Conservation (phyloP, 2,113 vertebrate species). For the Ctenomys sociabilis region DNA sequence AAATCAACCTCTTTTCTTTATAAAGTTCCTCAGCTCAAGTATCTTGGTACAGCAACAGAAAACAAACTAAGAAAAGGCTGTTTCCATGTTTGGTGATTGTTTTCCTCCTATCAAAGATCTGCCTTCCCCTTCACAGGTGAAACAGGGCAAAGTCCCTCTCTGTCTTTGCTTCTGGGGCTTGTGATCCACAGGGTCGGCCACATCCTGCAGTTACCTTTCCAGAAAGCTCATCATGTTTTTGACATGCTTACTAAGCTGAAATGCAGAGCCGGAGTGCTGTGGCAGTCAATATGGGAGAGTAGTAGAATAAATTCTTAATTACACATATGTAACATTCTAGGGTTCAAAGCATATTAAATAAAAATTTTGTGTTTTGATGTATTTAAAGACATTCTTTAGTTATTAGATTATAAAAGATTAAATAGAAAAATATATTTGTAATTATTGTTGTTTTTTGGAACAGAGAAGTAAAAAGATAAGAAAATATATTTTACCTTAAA, state of each 20-base stretch:
- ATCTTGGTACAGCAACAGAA: too few species aligned
- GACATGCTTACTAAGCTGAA: neutral
- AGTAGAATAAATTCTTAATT: neutral
- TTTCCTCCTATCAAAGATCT: too few species aligned
- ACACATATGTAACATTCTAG: neutral
- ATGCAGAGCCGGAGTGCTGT: neutral
- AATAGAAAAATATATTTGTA: neutral
- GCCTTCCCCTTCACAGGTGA: too few species aligned
- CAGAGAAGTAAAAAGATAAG: slow-evolving; percentile 35
- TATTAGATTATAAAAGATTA: slow-evolving; percentile 52
- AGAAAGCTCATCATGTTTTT: neutral
- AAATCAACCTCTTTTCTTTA: too few species aligned
- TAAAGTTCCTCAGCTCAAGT: too few species aligned
- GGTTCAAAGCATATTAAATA: neutral
- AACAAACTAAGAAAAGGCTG: too few species aligned
- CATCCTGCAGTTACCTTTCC: neutral
- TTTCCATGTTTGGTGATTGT: too few species aligned
- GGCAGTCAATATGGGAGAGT: neutral
- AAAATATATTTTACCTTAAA: slow-evolving; percentile 38
- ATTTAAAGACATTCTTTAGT: neutral
- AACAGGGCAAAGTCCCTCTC: too few species aligned
- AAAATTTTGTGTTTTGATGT: neutral
- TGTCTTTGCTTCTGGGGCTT: too few species aligned
- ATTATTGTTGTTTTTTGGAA: slow-evolving; percentile 54
- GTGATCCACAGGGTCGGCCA: neutral